Conservation (phyloP, 2,113 vertebrate genomes). For the Calyptomena viridis region DNA sequence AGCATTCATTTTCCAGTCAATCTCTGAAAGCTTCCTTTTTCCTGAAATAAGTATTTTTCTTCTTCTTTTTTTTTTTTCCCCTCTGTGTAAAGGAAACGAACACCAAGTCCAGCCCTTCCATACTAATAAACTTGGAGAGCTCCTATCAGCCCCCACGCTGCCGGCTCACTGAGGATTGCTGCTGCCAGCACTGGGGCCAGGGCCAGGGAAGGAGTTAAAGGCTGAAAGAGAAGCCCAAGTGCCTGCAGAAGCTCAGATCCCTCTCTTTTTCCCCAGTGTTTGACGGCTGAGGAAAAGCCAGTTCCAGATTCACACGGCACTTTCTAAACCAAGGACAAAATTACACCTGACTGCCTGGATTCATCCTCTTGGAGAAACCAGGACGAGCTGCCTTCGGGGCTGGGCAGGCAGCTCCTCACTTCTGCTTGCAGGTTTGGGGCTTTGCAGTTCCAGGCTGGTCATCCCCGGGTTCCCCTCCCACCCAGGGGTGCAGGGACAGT, state of each 20-base stretch:
- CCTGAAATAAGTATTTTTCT: not conserved
- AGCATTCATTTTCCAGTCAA: not conserved
- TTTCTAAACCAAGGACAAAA: not conserved
- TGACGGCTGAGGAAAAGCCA: not conserved
- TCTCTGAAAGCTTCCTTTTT: not conserved
- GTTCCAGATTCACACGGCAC: not conserved
- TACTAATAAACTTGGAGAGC: not conserved
- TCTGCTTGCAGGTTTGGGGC: not conserved
- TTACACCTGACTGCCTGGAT: not conserved
- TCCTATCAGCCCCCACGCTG: rapidly evolving
- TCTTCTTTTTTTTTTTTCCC: rapidly evolving
- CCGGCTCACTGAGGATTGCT: not conserved
- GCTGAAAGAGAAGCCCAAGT: not conserved
- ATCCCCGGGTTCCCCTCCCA: not conserved
- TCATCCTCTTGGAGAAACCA: not conserved
- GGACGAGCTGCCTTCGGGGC: not conserved
- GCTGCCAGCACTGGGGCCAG: not conserved
- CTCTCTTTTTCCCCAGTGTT: not conserved
- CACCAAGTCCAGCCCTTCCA: not conserved
- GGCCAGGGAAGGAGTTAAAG: slow-evolving; percentile 24
- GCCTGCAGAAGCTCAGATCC: not conserved
- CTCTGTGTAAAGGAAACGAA: not conserved
- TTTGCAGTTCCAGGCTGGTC: rapidly evolving
- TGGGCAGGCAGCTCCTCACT: not conserved
- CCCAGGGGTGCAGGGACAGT: not conserved